Percentiles rank a stretch among this genome's conserved stretches.
Conservation (phyloP, 92 coral and sea anemone species). For the Epizoanthus stellaris region DNA sequence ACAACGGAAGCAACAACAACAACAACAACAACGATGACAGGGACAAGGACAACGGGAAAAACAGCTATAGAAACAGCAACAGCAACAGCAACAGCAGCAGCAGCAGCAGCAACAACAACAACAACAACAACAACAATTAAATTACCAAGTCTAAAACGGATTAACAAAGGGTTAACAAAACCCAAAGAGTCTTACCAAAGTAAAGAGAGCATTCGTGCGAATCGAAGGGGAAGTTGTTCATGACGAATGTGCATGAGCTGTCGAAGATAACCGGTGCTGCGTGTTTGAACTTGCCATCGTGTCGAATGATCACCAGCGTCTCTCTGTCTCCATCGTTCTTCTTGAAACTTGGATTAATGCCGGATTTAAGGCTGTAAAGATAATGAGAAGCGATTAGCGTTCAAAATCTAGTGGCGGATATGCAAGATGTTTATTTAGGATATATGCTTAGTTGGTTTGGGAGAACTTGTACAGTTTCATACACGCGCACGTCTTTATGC, state of each 20-base stretch:
- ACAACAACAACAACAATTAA: no score
- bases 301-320: not conserved
- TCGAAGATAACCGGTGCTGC: not conserved
- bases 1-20: no score
- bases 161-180: not conserved
- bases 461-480: not conserved
- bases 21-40: no score
- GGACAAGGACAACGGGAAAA: no score
- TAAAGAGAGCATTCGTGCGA: constrained; percentile 12
- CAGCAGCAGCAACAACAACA: no score
- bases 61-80: no score
- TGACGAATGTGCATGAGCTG: constrained; percentile 1
- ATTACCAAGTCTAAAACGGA: no score
- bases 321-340: not conserved
- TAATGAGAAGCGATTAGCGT: not conserved
- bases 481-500: not conserved
- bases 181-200: not conserved
- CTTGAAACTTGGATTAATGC: constrained; percentile 11
- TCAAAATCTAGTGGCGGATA: no score
- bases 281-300: constrained; percentile 20
- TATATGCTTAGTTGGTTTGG: no score
- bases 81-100: no score
- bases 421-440: no score
- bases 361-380: constrained; percentile 22
- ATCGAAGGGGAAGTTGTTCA: constrained; percentile 19